Base-by-base conservation (phyloP, 2,113 vertebrate species). In the Dicrurus megarhynchus region DNA sequence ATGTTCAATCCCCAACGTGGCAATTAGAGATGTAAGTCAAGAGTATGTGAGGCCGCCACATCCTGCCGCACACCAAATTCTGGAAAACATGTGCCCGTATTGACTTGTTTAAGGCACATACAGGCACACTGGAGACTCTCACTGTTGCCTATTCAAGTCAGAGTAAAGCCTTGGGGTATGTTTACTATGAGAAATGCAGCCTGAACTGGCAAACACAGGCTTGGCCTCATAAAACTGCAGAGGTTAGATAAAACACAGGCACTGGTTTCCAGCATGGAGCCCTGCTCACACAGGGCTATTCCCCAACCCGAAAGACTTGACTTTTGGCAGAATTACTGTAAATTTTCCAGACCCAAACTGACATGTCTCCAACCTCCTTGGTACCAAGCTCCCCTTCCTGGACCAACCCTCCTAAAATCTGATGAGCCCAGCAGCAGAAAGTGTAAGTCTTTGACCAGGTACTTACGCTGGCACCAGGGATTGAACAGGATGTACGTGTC, bases 401-500 rank as follows among this genome's bases (percentile, higher is more conserved):
- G 53, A 64, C 49, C n/a, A 75, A 3, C 2, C 9, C 13, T 78
- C 47, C 16, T 33, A 39, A 76, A 92, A 76, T 2, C 14, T 1
- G 0, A 20, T 37, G 8, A 59, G 33, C 23, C 42, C 21, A 6
- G 50, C 17, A 42, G n/a, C 37, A 87, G 33, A 28, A 63, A 59
- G 17, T 6, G 7, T 18, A 17, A 64, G 33, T 6, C 18, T 80
- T 46, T 74, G 61, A 26, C 8, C 60, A 71, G 1, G 19, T 63
- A 97, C 97, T 96, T 76, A 99, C 99, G 97, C 98, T 98, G 75
- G 81, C 94, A 98, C 99, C 99, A 99, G 37, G 99, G 99, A 56
- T 99, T 99, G 97, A 99, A 99, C 49, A 99, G 98, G 93, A 99
- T 97, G 55, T 99, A 99, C 0, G 99, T 97, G 77, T 99, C 98